A percentile compares a stretch with the other conserved stretches of the same genome.
These are phyloP conservation scores for Menura novaehollandiae DNA, from an alignment of 2,113 vertebrate genomes.

Conservation along the genomic window DNA sequence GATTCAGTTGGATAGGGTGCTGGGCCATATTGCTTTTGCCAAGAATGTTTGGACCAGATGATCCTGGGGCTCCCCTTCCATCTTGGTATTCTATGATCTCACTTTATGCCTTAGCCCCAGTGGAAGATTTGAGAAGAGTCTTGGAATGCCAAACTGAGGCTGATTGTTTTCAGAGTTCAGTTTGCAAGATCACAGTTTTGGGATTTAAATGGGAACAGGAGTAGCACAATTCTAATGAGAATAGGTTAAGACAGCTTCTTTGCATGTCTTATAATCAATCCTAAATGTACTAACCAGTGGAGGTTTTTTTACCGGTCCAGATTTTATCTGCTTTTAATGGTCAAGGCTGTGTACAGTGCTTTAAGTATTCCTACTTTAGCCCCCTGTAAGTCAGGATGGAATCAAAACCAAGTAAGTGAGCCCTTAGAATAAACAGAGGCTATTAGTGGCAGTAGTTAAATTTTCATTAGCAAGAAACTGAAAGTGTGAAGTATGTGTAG, in stretches of 20 bases:
- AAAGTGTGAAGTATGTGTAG: neutral
- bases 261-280: neutral
- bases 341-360: neutral
- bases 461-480: neutral
- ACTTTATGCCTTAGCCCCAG: neutral
- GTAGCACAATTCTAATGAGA: neutral
- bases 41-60: neutral
- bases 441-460: neutral
- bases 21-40: neutral
- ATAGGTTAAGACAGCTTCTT: neutral
- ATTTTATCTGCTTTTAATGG: neutral
- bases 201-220: neutral
- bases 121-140: neutral
- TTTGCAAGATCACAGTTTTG: neutral
- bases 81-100: neutral
- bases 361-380: neutral
- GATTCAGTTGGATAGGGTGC: neutral
- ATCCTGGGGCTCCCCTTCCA: neutral
- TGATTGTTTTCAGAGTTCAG: neutral
- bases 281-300: neutral
- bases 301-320: neutral
- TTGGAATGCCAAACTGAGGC: neutral
- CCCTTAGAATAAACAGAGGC: neutral
- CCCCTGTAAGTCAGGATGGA: neutral
- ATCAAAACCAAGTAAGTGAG: neutral